Percentiles rank a stretch among this genome's conserved stretches.
phyloP scores from a whole-genome alignment of 2,113 vertebrate species.

The Hylia prasina region DNA sequence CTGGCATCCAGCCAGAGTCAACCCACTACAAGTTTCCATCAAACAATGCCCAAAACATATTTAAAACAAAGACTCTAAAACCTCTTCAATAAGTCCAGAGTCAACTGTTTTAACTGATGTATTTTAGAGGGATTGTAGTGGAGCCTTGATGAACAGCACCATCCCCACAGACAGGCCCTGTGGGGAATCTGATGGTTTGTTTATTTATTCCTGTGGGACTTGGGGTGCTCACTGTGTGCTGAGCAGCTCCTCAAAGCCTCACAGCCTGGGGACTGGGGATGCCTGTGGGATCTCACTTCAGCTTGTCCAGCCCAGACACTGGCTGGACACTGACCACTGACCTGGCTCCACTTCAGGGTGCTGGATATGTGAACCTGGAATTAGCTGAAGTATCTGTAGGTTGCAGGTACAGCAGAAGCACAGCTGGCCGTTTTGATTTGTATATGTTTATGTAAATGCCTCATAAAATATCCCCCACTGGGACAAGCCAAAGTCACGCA shows the following conservation, averaged over 20 bases:
- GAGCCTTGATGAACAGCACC: background rate
- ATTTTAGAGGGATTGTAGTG: fast-evolving
- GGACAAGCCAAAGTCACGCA: slow-evolving; percentile 49
- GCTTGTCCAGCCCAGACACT: background rate
- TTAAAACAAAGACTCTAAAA: background rate
- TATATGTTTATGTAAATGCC: slow-evolving; percentile 62
- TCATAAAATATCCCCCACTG: slow-evolving; percentile 32
- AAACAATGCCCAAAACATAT: background rate
- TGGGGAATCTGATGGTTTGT: background rate
- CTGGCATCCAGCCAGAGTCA: background rate
- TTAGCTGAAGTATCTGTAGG: background rate
- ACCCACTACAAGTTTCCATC: background rate
- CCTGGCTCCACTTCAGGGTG: background rate
- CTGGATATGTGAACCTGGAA: background rate
- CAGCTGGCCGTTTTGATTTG: slow-evolving; percentile 50
- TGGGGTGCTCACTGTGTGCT: background rate
- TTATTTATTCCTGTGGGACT: background rate
- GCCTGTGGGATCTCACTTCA: fast-evolving
- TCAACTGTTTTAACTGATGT: background rate
- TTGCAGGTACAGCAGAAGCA: background rate
- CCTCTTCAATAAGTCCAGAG: background rate
- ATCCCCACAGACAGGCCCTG: fast-evolving
- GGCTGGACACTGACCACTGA: no score
- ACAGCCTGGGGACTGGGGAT: fast-evolving
- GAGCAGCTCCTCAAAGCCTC: background rate